Evolutionary conservation across 2,888 invertebrate genomes (phyloP), one percentile per base, ranked within the genome.

Genomic region (Carpatolechia fugitivella): DNA sequence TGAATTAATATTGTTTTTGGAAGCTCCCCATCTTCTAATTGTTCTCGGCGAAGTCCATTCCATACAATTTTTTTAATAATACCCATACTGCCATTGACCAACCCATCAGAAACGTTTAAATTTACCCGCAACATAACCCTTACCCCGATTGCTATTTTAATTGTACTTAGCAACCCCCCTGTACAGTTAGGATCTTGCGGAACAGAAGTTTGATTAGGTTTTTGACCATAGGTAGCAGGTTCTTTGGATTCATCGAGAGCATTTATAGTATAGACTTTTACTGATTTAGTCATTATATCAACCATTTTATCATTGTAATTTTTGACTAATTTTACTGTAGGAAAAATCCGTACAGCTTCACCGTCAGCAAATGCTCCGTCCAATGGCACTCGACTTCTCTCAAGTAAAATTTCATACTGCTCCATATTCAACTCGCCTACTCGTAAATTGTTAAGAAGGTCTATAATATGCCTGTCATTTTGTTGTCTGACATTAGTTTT

Each of bases 381-480:
- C 31, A 56, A 56, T n/a, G 56, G 48, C 44, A 56, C 52, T 10
- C 54, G 51, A 33, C 56, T 54, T 35, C 56, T 50, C 35, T 56
- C 64, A 51, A 60, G 52, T 18, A 57, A 41, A 31, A 59, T 38
- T 40, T 61, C 57, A 48, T 52, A 55, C 11, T 61, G 59, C 36
- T 48, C 58, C 54, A 56, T 57, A 41, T 44, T 60, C 33, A 58
- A 52, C 31, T 58, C 58, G 20, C 56, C 54, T 47, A 58, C 54
- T 48, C 54, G 51, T 1, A 57, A 30, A 36, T 49, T 51, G 52
- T 53, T 55, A 10, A 55, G 33, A 52, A 52, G 8, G 31, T 55
- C 50, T 1, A 58, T 48, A 11, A 44, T 20, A 6, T 44, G 20
- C 6, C 18, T 5, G 18, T 50, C 20, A 35, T 33, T 35, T 35